A percentile compares a stretch with the other conserved stretches of the same genome.
phyloP scores from a whole-genome alignment of 2,113 vertebrate genomes.

The Menura novaehollandiae region DNA sequence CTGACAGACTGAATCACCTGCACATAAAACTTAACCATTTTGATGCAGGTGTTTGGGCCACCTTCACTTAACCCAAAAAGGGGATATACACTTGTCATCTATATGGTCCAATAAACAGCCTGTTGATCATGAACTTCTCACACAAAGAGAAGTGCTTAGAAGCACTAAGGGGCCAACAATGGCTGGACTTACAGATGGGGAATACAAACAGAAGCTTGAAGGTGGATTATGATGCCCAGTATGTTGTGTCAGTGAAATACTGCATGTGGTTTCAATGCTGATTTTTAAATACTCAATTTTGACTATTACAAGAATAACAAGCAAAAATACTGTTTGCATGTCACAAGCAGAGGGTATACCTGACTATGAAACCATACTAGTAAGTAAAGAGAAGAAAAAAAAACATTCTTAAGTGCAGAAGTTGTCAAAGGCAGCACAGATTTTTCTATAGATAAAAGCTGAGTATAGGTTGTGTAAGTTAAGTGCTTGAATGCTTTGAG shows the following conservation, averaged over 20 bases:
- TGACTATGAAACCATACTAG: background rate
- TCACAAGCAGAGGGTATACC: background rate
- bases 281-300: background rate
- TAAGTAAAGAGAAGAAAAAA: background rate
- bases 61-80: background rate
- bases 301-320: background rate
- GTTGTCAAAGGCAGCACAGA: background rate
- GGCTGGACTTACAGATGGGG: background rate
- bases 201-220: background rate
- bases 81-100: background rate
- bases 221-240: background rate
- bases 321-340: background rate
- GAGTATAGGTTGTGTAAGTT: background rate
- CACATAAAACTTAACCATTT: background rate
- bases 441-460: background rate
- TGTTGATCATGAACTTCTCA: background rate
- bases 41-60: background rate
- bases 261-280: background rate
- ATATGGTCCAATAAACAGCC: background rate
- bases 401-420: background rate
- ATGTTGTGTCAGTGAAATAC: background rate
- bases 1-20: background rate
- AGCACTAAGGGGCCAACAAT: background rate
- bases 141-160: too few relatives aligned
- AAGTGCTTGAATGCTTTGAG: background rate